A percentile compares a stretch with the other conserved stretches of the same genome.
Conservation (phyloP, 30 jellyfish, hydroid and myxozoan genomes). For the Nemopilema nomurai region DNA sequence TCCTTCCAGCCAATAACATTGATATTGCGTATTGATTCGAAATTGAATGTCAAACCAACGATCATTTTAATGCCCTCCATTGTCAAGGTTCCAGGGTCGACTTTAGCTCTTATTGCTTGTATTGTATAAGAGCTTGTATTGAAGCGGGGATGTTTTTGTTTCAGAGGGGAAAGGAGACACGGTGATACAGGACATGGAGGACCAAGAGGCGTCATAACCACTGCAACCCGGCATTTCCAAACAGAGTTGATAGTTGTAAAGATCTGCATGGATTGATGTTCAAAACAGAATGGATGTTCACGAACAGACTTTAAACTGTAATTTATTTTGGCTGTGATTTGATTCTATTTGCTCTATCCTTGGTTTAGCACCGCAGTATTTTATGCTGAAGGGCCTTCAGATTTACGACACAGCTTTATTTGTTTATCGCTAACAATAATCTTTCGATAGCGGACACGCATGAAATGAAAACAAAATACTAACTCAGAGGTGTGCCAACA, state of each 20-base stretch:
- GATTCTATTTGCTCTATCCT: constrained; percentile 59
- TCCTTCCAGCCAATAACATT: no score
- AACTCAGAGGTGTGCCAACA: no score
- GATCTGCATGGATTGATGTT: constrained; percentile 57
- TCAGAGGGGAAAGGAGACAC: constrained; percentile 67
- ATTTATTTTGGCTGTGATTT: constrained; percentile 55
- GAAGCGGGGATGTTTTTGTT: no score
- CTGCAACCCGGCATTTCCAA: constrained; percentile 8
- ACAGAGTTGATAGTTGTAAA: constrained; percentile 35
- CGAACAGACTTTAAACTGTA: constrained; percentile 57
- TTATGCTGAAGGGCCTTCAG: constrained; percentile 19
- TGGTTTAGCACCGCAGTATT: constrained; percentile 45
- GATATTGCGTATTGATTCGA: no score
- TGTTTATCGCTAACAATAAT: neutral
- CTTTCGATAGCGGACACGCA: neutral
- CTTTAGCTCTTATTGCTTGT: no score
- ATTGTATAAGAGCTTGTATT: no score
- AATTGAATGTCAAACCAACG: no score
- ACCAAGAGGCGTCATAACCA: constrained; percentile 61
- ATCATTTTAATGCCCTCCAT: no score
- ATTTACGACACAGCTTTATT: neutral
- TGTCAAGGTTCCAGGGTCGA: no score
- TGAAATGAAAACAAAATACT: no score
- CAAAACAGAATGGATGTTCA: constrained; percentile 54
- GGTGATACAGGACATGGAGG: constrained; percentile 84